Conservation (phyloP, 2,888 invertebrate genomes). For the Polylopha cassiicola region DNA sequence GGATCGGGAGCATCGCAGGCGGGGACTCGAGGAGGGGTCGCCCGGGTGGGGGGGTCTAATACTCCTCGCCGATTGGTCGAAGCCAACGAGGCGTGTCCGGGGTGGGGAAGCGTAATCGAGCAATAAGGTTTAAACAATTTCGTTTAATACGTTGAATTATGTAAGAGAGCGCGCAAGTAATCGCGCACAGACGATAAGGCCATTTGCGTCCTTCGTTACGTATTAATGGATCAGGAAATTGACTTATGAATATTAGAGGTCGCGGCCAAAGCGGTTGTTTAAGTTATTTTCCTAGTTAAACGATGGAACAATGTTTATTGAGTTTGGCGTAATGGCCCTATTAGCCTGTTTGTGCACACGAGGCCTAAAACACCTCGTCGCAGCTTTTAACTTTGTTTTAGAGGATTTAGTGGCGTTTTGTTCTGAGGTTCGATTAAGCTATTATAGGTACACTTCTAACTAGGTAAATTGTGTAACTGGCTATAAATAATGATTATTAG, state of each 20-base stretch:
- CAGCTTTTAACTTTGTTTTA: no score
- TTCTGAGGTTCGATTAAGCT: constrained; percentile 6
- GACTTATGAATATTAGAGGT: constrained; percentile 78
- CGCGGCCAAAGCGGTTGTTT: constrained; percentile 66
- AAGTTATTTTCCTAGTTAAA: constrained; percentile 72
- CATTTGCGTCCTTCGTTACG: constrained; percentile 78
- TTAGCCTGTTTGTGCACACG: constrained; percentile 58
- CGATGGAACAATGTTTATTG: constrained; percentile 72
- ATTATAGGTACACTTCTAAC: no score
- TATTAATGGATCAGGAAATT: constrained; percentile 78
- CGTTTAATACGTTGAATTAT: constrained; percentile 79
- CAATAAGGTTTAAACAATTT: constrained; percentile 79
- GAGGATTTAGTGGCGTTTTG: no score
- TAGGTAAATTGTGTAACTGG: no score
- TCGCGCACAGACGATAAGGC: constrained; percentile 78
- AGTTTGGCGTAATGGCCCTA: constrained; percentile 61
- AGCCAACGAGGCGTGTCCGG: constrained; percentile 68
- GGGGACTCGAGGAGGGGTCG: constrained; percentile 41
- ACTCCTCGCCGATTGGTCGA: constrained; percentile 57
- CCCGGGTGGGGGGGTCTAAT: constrained; percentile 37
- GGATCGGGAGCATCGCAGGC: constrained; percentile 43
- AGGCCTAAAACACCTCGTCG: constrained; percentile 3
- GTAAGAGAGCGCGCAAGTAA: constrained; percentile 76
- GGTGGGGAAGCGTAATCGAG: constrained; percentile 76
- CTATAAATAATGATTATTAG: no score